Evolutionary conservation across 2,113 vertebrate species (phyloP).

Genomic region (Ailurus styani): DNA sequence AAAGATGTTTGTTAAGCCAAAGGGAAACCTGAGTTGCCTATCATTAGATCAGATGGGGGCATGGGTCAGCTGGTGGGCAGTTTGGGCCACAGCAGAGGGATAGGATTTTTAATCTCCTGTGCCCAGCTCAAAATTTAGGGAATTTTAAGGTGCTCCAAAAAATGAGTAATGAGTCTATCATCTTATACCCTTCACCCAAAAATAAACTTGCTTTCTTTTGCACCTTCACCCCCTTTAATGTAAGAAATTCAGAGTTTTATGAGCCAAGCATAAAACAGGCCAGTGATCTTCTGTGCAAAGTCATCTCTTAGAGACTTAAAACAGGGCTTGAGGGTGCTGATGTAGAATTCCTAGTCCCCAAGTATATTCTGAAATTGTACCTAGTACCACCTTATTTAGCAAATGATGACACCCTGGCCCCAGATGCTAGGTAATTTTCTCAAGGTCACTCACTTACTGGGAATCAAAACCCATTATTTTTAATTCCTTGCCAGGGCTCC

Average conservation of each 20-base stretch:
- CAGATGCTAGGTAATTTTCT: neutral
- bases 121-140: neutral
- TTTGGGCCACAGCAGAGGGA: neutral
- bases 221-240: neutral
- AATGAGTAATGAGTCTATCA: slow-evolving; percentile 26
- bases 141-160: neutral
- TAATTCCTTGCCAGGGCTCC: neutral
- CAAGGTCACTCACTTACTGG: neutral
- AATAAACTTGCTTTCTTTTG: neutral
- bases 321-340: neutral
- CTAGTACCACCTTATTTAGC: neutral
- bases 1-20: neutral
- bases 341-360: neutral
- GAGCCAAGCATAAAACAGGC: neutral
- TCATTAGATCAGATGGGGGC: neutral
- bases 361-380: neutral
- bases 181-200: neutral
- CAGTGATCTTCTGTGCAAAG: neutral
- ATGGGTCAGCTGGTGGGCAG: neutral
- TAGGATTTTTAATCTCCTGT: neutral
- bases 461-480: neutral
- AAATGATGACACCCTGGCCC: neutral
- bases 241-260: neutral
- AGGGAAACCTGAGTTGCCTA: neutral
- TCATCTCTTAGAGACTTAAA: neutral